phyloP scores from a whole-genome alignment of 2,113 vertebrate genomes.

The Panurus biarmicus region DNA sequence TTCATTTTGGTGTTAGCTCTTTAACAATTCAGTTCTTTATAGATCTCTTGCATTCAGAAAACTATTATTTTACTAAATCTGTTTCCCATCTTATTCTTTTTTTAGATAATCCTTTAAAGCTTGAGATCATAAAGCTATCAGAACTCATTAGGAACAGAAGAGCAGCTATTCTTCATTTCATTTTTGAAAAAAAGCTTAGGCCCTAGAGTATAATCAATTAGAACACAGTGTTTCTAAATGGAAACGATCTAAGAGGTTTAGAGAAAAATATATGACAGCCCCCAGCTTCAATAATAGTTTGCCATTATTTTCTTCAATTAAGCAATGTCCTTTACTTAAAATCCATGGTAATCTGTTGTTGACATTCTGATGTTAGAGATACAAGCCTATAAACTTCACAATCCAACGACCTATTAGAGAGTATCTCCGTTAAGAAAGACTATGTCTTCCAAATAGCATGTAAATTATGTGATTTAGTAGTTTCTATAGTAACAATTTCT shows the following conservation, averaged over 20 bases:
- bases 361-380: background rate
- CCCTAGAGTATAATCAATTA: background rate
- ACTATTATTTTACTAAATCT: background rate
- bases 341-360: background rate
- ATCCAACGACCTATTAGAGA: background rate
- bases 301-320: background rate
- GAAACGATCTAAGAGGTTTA: background rate
- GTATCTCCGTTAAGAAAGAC: constrained; percentile 22
- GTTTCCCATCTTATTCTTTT: background rate
- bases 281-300: background rate
- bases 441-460: background rate
- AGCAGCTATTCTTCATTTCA: background rate
- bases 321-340: background rate
- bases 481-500: constrained; percentile 59
- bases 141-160: background rate
- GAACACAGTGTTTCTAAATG: background rate
- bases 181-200: background rate
- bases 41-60: background rate
- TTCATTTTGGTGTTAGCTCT: background rate
- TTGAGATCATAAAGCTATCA: background rate
- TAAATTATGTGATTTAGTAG: constrained; percentile 31
- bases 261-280: background rate
- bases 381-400: constrained; percentile 40
- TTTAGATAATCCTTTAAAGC: background rate
- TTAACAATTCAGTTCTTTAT: background rate